Base-by-base conservation (phyloP, 2,888 invertebrate genomes). In the Cactoblastis cactorum region DNA sequence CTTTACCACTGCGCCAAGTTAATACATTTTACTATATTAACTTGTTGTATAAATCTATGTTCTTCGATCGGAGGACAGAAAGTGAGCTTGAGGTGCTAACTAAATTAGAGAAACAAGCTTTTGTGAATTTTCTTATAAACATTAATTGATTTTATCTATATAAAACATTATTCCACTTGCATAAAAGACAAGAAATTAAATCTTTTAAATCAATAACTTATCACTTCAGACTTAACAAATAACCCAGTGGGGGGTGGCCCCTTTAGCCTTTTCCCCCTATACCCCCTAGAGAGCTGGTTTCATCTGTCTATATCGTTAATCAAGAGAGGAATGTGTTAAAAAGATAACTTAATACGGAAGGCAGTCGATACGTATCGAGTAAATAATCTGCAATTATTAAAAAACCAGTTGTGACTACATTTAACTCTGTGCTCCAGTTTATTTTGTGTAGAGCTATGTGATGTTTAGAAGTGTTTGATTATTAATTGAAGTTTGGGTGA, bases 391-490 rank as follows among this genome's bases (percentile, higher is more conserved):
- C 52, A 53, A 53, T 53, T 57, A 55, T 45, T 22, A 24, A 33
- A 39, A 46, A 53, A 52, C 53, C 50, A 45, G 53, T 53, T 9
- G 28, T n/a, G 19, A 12, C 15, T 46, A 34, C 18, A 52, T 50
- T 51, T 49, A 45, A 52, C 54, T 14, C 49, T 51, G 37, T 58
- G 58, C 58, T 56, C 58, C 56, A 58, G 55, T 58, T 58, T 53
- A n/a, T 49, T 49, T 52, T 49, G 45, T 34, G 15, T 19, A 53
- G 56, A 51, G 50, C 19, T 50, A 24, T 22, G 15, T 49, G 51
- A 8, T 14, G 6, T 45, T 39, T 53, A 54, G 51, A 57, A 28
- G 15, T 28, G 43, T 8, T 18, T 5, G 12, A 35, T 35, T 35
- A 14, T n/a, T n/a, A n/a, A n/a, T n/a, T n/a, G n/a, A n/a, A n/a